phyloP scores from a whole-genome alignment of 2,113 vertebrate genomes.

The Cebus imitator region DNA sequence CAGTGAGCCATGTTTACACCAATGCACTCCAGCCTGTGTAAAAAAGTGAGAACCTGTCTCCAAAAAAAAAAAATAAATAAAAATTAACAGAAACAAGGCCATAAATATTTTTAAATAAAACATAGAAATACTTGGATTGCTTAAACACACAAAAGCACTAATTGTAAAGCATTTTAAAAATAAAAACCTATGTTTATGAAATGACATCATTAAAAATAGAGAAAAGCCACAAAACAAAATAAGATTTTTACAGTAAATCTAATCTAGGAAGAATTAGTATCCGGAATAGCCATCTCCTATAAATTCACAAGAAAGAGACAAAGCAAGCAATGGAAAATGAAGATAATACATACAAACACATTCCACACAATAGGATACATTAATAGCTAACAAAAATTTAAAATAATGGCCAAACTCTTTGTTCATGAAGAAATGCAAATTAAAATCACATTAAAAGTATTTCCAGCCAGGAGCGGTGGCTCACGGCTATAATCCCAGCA shows the following conservation, averaged over 20 bases:
- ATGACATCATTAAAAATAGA: not conserved
- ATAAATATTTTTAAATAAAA: not conserved
- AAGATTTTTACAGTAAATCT: not conserved
- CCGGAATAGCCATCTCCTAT: rapidly evolving
- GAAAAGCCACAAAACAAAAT: not conserved
- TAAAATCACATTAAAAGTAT: not conserved
- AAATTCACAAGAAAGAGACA: rapidly evolving
- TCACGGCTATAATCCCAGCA: too few species aligned
- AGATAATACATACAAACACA: rapidly evolving
- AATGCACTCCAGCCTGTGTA: too few species aligned
- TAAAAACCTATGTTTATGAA: not conserved
- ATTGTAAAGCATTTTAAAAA: not conserved
- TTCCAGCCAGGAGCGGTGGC: too few species aligned
- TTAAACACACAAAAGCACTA: not conserved
- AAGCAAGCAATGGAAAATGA: rapidly evolving
- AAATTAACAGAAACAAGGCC: not conserved
- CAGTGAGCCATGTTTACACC: too few species aligned
- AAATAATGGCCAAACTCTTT: not conserved
- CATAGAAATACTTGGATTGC: not conserved
- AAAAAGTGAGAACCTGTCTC: too few species aligned
- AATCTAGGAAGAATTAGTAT: rapidly evolving
- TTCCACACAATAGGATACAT: too few species aligned
- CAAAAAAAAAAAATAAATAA: not conserved
- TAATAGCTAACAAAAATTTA: too few species aligned
- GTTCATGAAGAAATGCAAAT: not conserved